Evolutionary conservation across 2,113 vertebrate species (phyloP), one percentile per base, ranked within the genome.

Genomic region (Labeo rohita): DNA sequence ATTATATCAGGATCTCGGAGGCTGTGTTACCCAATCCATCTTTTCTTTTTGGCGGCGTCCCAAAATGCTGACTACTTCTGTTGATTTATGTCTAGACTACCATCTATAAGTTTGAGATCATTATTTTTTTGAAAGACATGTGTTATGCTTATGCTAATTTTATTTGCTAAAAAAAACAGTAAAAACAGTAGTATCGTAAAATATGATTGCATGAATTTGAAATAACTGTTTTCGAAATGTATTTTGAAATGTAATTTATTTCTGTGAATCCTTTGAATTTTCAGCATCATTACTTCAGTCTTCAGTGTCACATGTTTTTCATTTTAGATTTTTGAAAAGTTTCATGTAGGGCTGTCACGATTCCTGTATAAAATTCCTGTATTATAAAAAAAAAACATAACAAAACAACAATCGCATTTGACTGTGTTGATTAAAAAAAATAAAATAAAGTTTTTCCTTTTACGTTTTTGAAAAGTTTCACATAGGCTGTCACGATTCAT

Each of bases 1-100:
- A 85, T 85, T 85, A 28, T 54, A 70, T 52, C 59, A n/a, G 49
- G 75, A 81, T 81, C 79, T 49, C 28, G 5, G 12, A 65, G 79
- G 21, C 13, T 7, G n/a, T 12, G 9, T 80, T 28, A 28, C 15
- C 59, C 43, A 66, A 28, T 47, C 59, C 2, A 28, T 80, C 59
- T 49, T 16, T 80, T 28, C 43, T 74, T 45, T n/a, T 80, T 61
- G 77, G 12, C 56, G 4, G 8, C 8, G 15, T 13, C n/a, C 39
- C 59, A 63, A 65, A 47, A 47, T 47, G 21, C 39, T 9, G 3
- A 23, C 13, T 12, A 5, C 39, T 49, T 49, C 11, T 74, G 72
- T 47, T 74, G 21, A 49, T 43, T 45, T 73, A 72, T 9, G 16
- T 43, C 23, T 65, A 28, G 23, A 65, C 4, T 9, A 39, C 34